phyloP scores from a whole-genome alignment of 2,888 invertebrate genomes.

The Lordiphosa fenestrarum region DNA sequence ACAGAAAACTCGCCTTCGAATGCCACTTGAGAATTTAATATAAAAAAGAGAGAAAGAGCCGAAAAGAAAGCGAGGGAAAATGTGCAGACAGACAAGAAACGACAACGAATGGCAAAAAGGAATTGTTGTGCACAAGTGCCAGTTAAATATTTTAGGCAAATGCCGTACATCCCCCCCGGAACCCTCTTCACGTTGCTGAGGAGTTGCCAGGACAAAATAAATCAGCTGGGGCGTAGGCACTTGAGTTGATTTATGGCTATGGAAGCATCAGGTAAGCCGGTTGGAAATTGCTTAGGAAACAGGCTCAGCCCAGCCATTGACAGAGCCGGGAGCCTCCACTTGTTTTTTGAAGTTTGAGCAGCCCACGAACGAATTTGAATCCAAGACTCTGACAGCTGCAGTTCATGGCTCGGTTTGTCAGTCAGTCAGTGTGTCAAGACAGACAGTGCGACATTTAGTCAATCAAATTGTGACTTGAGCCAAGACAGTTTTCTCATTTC shows the following conservation, averaged over 20 bases:
- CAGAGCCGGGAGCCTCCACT: slow-evolving; percentile 29
- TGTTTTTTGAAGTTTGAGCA: slow-evolving; percentile 49
- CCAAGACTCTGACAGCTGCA: slow-evolving; percentile 36
- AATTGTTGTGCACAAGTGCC: slow-evolving; percentile 71
- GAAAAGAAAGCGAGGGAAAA: slow-evolving; percentile 1
- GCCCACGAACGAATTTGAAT: slow-evolving; percentile 17
- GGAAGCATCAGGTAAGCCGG: slow-evolving; percentile 20
- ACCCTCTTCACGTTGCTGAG: slow-evolving; percentile 17
- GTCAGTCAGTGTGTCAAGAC: slow-evolving; percentile 16
- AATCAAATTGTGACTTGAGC: slow-evolving; percentile 36
- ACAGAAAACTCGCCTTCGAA: slow-evolving; percentile 53
- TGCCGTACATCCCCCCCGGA: slow-evolving; percentile 27
- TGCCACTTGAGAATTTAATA: slow-evolving; percentile 75
- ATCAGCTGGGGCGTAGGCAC: slow-evolving; percentile 75
- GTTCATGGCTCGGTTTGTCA: slow-evolving; percentile 48
- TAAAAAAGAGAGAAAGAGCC: slow-evolving; percentile 33
- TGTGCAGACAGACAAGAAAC: slow-evolving; percentile 11
- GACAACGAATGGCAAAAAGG: slow-evolving; percentile 49
- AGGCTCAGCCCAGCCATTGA: slow-evolving; percentile 36
- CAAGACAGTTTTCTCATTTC: not conserved
- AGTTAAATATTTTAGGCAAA: slow-evolving; percentile 74
- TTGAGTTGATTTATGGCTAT: slow-evolving; percentile 71
- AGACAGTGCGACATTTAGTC: slow-evolving; percentile 40
- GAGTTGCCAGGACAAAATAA: slow-evolving; percentile 58
- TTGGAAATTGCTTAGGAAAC: slow-evolving; percentile 26